Evolutionary conservation across 2,888 invertebrate species (phyloP), one percentile per base, ranked within the genome.

Genomic region (Caenorhabditis sinica): DNA sequence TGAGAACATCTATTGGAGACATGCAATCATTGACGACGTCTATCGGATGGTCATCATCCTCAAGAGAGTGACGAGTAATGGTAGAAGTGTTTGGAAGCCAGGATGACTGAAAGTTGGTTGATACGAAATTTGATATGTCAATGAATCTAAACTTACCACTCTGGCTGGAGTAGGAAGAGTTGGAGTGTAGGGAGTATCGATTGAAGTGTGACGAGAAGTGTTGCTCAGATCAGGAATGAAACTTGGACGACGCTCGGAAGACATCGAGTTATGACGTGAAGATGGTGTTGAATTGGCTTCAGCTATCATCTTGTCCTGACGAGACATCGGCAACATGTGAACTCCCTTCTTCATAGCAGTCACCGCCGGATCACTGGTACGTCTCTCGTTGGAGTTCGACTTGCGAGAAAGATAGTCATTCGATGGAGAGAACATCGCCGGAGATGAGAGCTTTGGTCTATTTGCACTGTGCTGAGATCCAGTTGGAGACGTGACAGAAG

Each of bases 251-350:
- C 80, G 72, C 51, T 83, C 83, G 1, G 83, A 68, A 23, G 66
- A 79, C 2, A 72, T 33, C 8, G 83, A 83, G 8, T 72, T 69
- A 28, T 63, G 68, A 40, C 79, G 68, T 2, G 83, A 79, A 0
- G 63, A 36, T 15, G 73, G 8, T 4, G 65, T 69, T 13, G 74
- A 49, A 23, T 45, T 15, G 1, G 17, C 66, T 8, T 84, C 84
- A 5, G 84, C 81, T 3, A 84, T 80, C 72, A 84, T 51, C n/a
- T 74, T 63, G 56, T 84, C 84, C 36, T 84, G 84, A 17, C 84
- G 51, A 6, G 81, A 81, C 53, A 81, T 66, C 5, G 66, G 23
- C 4, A 76, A 76, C 66, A 68, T 84, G 43, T 76, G 76, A 11
- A 75, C 61, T 3, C 66, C 53, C 28, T 72, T 76, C 17, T 76